Evolutionary conservation across 2,113 vertebrate species (phyloP).

Genomic region (Arvicanthis niloticus): DNA sequence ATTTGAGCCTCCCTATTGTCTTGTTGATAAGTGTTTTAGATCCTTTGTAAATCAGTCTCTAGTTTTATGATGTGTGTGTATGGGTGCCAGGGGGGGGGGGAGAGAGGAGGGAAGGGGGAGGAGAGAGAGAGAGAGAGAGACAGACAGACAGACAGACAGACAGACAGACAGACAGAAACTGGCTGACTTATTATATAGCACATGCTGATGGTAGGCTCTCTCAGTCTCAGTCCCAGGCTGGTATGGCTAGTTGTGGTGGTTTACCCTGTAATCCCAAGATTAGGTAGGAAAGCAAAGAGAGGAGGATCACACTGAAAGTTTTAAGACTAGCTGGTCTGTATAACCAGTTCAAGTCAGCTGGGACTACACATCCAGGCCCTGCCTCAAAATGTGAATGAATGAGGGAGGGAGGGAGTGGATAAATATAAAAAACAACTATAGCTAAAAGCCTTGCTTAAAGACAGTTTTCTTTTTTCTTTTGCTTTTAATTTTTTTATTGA

Average conservation of each 20-base stretch:
- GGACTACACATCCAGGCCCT: background rate
- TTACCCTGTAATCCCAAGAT: background rate
- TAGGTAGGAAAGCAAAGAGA: background rate
- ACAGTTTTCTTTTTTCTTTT: background rate
- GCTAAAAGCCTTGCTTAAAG: slow-evolving; percentile 31
- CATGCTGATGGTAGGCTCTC: background rate
- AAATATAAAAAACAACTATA: background rate
- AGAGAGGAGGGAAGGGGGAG: background rate
- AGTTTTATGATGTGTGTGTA: background rate
- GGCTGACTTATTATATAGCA: background rate
- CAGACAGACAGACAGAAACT: too few species aligned
- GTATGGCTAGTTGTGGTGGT: background rate
- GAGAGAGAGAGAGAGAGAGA: background rate
- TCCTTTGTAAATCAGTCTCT: background rate
- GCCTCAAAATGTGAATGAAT: background rate
- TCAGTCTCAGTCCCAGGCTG: background rate
- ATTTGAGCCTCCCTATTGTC: background rate
- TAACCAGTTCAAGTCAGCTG: background rate
- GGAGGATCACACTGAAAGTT: background rate
- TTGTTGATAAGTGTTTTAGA: background rate
- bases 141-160: background rate
- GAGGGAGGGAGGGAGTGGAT: background rate
- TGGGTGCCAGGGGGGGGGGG: background rate
- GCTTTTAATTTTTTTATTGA: too few species aligned
- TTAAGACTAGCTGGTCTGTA: background rate